A percentile compares a stretch with the other conserved stretches of the same genome.
phyloP scores from a whole-genome alignment of 2,797 vertebrate species.

The Sebastiscus tertius region DNA sequence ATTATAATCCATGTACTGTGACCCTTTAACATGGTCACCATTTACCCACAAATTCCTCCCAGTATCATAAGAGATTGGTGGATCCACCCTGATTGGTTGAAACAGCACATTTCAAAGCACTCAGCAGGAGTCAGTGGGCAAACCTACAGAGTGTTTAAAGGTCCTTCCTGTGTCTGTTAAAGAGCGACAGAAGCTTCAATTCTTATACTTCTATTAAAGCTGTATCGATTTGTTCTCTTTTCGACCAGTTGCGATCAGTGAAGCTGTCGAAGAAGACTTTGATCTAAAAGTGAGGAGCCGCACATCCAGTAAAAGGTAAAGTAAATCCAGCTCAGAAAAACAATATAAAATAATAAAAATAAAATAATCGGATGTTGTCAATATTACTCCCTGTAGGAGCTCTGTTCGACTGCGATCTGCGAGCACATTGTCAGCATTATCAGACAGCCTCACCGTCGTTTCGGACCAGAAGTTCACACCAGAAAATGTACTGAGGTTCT shows the following conservation, averaged over 20 bases:
- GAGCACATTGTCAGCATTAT: constrained; percentile 68
- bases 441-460: constrained; percentile 47
- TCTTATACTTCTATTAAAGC: not conserved
- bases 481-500: constrained; percentile 38
- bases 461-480: not conserved
- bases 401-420: constrained; percentile 73
- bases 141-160: not conserved
- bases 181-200: not conserved
- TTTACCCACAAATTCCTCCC: not conserved
- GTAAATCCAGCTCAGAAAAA: constrained; percentile 1
- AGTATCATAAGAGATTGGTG: not conserved
- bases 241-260: constrained; percentile 47
- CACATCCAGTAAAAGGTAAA: constrained; percentile 70
- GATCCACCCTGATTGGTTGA: not conserved
- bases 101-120: not conserved
- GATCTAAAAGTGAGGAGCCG: constrained; percentile 51
- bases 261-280: constrained; percentile 42
- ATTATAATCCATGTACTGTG: not conserved
- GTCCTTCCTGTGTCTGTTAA: not conserved
- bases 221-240: not conserved
- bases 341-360: not conserved
- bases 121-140: not conserved
- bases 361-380: constrained; percentile 10
- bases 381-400: constrained; percentile 52
- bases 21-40: not conserved